phyloP scores from a whole-genome alignment of 2,113 vertebrate species.

The Emydura subglobosa region DNA sequence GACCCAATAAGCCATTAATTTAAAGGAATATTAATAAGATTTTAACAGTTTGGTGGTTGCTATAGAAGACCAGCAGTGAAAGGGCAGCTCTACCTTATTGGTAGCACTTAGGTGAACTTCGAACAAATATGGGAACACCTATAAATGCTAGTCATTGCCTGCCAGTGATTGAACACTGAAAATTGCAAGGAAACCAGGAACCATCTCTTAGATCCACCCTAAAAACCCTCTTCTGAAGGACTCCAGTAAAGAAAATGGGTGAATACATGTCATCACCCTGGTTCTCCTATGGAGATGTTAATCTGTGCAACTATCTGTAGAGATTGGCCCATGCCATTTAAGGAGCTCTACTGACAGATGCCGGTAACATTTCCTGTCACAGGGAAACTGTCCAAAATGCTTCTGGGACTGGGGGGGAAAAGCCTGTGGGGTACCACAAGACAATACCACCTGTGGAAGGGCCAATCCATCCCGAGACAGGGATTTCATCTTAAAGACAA shows the following conservation, averaged over 20 bases:
- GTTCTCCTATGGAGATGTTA: background rate
- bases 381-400: background rate
- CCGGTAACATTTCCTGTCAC: background rate
- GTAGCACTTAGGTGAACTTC: background rate
- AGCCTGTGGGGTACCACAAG: background rate
- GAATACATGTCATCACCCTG: background rate
- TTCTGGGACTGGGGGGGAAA: background rate
- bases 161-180: background rate
- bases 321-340: background rate
- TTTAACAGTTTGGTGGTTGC: background rate
- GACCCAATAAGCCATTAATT: background rate
- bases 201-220: background rate
- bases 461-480: background rate
- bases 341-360: background rate
- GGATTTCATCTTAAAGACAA: background rate
- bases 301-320: background rate
- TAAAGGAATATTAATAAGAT: background rate
- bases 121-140: background rate
- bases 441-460: background rate
- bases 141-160: background rate
- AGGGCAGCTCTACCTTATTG: background rate
- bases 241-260: background rate
- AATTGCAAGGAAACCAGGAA: background rate
- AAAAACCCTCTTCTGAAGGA: background rate
- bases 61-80: background rate